Evolutionary conservation across 2,888 invertebrate genomes (phyloP), one percentile per base, ranked within the genome.

Genomic region (Caenorhabditis sp.): DNA sequence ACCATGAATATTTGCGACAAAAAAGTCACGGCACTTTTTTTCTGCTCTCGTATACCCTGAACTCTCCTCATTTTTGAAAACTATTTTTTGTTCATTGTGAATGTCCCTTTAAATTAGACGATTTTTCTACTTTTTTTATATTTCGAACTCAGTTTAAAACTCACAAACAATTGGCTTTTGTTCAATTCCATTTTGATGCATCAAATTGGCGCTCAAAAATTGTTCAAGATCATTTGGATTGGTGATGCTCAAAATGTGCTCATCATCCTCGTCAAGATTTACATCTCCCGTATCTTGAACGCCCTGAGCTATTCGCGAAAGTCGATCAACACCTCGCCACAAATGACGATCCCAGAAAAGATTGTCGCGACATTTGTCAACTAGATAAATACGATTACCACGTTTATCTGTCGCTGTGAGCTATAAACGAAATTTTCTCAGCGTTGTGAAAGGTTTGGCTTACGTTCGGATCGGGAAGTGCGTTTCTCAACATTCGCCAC

Each of bases 401-500:
- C 70, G 59, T 61, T 79, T 79, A 50, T 77, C 75, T 1, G 59
- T 26, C 6, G 66, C 66, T 0, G 62, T 53, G 1, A 79, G 66
- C 64, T 71, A 36, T 26, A 55, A 55, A 21, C 26, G 4, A 26
- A 17, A 4, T 4, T 10, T 26, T 31, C 6, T 55, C 5, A 51
- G n/a, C n/a, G n/a, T n/a, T n/a, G n/a, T n/a, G n/a, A n/a, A n/a
- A n/a, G n/a, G n/a, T n/a, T n/a, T n/a, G n/a, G 21, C 58, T 58
- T n/a, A 67, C 74, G 10, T 53, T 53, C 1, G 79, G 75, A 70
- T 75, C 66, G 4, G 79, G 79, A 1, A 75, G 21, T 1, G 79
- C 79, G 21, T 79, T 77, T 36, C 69, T 70, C 21, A 77, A 57
- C n/a, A 79, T 62, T n/a, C 77, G 55, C 79, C 79, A 79, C 31